Conservation (phyloP, 1,140 invertebrate species). For the Colletes latitarsis region DNA sequence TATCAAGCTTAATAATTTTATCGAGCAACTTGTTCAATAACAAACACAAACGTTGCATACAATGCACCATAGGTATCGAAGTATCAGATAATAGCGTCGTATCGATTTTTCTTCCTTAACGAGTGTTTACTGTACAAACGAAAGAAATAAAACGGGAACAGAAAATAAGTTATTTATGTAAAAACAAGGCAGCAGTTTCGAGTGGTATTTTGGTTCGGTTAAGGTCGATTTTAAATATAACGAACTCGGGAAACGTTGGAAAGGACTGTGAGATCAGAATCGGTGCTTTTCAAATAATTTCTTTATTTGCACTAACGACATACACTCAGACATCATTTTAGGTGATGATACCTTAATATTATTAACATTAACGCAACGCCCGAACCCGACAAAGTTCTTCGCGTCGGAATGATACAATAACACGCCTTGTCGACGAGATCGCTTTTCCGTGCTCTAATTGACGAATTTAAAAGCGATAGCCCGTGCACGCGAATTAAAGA, state of each 20-base stretch:
- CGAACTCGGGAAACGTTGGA: background rate
- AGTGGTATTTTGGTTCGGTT: too few species aligned
- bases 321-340: slow-evolving; percentile 60
- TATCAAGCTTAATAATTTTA: background rate
- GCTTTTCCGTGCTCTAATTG: slow-evolving; percentile 15
- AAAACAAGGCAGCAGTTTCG: too few species aligned
- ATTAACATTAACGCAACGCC: slow-evolving; percentile 57
- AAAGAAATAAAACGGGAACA: background rate
- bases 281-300: background rate
- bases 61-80: background rate
- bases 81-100: background rate
- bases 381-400: slow-evolving; percentile 54
- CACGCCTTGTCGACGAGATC: background rate
- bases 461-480: slow-evolving; percentile 21
- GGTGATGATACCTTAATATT: slow-evolving; percentile 42
- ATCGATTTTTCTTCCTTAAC: background rate
- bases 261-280: too few species aligned
- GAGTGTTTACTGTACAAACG: too few species aligned
- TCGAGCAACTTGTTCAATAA: background rate
- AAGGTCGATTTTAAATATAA: too few species aligned
- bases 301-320: slow-evolving; percentile 58
- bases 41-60: background rate
- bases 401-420: slow-evolving; percentile 25
- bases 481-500: background rate
- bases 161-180: background rate